A percentile compares a stretch with the other conserved stretches of the same genome.
phyloP scores from a whole-genome alignment of 2,888 invertebrate genomes.

The Polymixis flavicincta region DNA sequence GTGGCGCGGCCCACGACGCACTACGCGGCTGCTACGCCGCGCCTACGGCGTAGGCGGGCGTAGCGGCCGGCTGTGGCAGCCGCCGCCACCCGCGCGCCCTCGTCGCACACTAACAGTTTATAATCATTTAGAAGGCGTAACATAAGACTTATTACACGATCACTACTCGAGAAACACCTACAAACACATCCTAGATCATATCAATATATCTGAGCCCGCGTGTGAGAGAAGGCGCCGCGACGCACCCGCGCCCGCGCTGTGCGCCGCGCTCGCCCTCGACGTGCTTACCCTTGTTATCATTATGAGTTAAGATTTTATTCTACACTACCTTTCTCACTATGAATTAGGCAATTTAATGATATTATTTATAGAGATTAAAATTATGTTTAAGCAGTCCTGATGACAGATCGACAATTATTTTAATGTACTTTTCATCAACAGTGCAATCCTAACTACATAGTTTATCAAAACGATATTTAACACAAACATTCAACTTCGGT shows the following conservation, averaged over 20 bases:
- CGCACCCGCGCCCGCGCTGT: slow-evolving; percentile 59
- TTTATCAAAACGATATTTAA: slow-evolving; percentile 70
- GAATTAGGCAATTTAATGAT: slow-evolving; percentile 86
- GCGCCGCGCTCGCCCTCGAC: slow-evolving; percentile 68
- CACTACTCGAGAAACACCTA: slow-evolving; percentile 90
- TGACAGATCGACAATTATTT: slow-evolving; percentile 77
- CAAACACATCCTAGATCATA: slow-evolving; percentile 90
- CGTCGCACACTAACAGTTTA: slow-evolving; percentile 77
- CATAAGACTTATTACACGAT: slow-evolving; percentile 89
- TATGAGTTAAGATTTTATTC: slow-evolving; percentile 84
- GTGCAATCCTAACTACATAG: slow-evolving; percentile 74
- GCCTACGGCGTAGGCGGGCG: slow-evolving; percentile 67
- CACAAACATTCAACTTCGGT: slow-evolving; percentile 68
- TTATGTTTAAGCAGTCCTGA: slow-evolving; percentile 80
- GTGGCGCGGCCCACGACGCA: slow-evolving; percentile 66
- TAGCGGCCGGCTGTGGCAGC: slow-evolving; percentile 52
- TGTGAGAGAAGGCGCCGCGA: slow-evolving; percentile 78
- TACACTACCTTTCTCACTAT: slow-evolving; percentile 89
- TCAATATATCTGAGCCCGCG: slow-evolving; percentile 87
- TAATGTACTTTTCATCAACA: slow-evolving; percentile 71
- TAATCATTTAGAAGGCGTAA: slow-evolving; percentile 87
- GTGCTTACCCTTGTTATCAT: slow-evolving; percentile 79
- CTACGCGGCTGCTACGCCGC: slow-evolving; percentile 67
- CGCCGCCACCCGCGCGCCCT: slow-evolving; percentile 63
- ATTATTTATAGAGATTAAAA: slow-evolving; percentile 84